phyloP scores from a whole-genome alignment of 2,797 vertebrate genomes.

The Arnoldichthys spilopterus region DNA sequence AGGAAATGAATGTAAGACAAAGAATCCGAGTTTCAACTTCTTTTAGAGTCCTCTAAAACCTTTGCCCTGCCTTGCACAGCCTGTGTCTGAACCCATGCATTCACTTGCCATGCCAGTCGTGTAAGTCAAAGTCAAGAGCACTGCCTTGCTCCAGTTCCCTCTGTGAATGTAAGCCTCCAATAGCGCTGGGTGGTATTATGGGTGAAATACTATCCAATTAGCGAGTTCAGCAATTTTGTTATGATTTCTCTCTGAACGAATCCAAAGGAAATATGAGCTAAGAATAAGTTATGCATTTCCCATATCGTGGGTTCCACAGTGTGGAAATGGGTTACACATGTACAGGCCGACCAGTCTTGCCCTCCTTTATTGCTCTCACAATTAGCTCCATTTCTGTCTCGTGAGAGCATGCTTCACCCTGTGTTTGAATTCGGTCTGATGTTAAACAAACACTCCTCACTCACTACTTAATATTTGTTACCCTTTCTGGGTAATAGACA shows the following conservation, averaged over 20 bases:
- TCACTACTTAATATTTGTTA: slow-evolving; percentile 61
- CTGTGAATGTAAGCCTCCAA: slow-evolving; percentile 56
- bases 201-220: slow-evolving; percentile 74
- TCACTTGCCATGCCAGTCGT: background rate
- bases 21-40: slow-evolving; percentile 10
- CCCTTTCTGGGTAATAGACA: slow-evolving; percentile 19
- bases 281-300: slow-evolving; percentile 69
- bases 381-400: slow-evolving; percentile 66
- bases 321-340: slow-evolving; percentile 76
- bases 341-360: slow-evolving; percentile 53
- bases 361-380: slow-evolving; percentile 53
- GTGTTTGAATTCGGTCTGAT: slow-evolving; percentile 52
- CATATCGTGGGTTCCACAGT: slow-evolving; percentile 62
- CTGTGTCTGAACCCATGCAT: slow-evolving; percentile 17
- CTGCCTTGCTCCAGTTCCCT: slow-evolving; percentile 18
- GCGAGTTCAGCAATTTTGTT: slow-evolving; percentile 67
- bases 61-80: slow-evolving; percentile 18
- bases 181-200: slow-evolving; percentile 56
- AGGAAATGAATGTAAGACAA: slow-evolving; percentile 62
- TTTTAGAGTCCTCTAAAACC: slow-evolving; percentile 26
- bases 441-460: slow-evolving; percentile 71
- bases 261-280: slow-evolving; percentile 66
- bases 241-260: slow-evolving; percentile 70
- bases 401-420: slow-evolving; percentile 49
- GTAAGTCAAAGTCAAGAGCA: slow-evolving; percentile 4